A percentile compares a stretch with the other conserved stretches of the same genome.
Evolutionary conservation across 2,888 invertebrate genomes (phyloP).

Genomic region (Brachycybe producta): DNA sequence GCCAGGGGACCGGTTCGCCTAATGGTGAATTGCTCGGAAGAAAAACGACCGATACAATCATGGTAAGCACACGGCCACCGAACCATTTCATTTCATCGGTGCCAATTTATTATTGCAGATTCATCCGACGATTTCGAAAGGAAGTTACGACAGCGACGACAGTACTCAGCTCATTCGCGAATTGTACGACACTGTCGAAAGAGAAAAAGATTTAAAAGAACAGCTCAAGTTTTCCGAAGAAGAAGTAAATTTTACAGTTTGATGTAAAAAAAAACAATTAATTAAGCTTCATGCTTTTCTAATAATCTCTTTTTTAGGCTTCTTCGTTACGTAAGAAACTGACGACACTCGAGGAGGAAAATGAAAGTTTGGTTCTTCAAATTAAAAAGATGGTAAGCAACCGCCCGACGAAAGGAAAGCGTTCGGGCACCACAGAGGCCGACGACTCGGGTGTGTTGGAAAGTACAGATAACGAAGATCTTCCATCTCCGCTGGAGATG

Average conservation of each 20-base stretch:
- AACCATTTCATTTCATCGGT: too few species aligned
- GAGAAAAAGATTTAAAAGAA: conserved; percentile 85
- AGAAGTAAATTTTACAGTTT: conserved; percentile 49
- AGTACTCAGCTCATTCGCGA: conserved; percentile 69
- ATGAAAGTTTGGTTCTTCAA: conserved; percentile 87
- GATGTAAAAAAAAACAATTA: background rate
- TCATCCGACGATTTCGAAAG: background rate
- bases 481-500: conserved; percentile 55
- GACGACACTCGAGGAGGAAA: conserved; percentile 88
- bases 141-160: conserved; percentile 32
- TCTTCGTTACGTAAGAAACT: conserved; percentile 78
- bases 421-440: conserved; percentile 2
- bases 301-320: conserved; percentile 46
- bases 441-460: conserved; percentile 2
- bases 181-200: conserved; percentile 77
- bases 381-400: conserved; percentile 89
- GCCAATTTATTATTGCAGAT: background rate
- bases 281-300: background rate
- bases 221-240: conserved; percentile 86
- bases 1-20: background rate
- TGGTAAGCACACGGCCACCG: too few species aligned
- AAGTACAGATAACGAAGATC: conserved; percentile 47
- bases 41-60: background rate
- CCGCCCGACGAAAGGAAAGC: conserved; percentile 45
- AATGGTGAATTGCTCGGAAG: background rate